Percentiles rank a stretch among this genome's conserved stretches.
Evolutionary conservation across 2,113 vertebrate species (phyloP).

Genomic region (Perca flavescens): DNA sequence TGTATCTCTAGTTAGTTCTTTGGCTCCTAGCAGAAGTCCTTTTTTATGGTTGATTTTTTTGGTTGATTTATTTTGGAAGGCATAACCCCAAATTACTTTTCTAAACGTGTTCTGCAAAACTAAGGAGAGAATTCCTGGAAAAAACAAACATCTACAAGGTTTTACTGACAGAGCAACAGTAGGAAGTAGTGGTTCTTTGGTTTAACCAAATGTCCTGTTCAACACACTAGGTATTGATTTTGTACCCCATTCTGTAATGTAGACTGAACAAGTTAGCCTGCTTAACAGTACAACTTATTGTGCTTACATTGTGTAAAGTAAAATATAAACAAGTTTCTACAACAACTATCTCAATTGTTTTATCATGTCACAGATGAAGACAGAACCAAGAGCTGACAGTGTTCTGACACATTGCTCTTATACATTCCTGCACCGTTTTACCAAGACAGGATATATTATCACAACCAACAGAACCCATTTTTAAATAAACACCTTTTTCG

Average conservation of each 20-base stretch:
- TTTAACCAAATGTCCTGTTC: constrained; percentile 11
- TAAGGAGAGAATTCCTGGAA: background rate
- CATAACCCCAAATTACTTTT: background rate
- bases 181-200: constrained; percentile 50
- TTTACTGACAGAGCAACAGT: constrained; percentile 21
- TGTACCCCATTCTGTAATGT: background rate
- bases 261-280: background rate
- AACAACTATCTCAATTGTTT: constrained; percentile 10
- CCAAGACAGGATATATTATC: background rate
- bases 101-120: constrained; percentile 9
- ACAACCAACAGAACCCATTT: background rate
- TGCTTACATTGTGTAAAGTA: constrained; percentile 9
- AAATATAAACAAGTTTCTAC: constrained; percentile 5
- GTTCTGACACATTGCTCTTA: constrained; percentile 10
- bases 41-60: background rate
- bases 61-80: constrained; percentile 45
- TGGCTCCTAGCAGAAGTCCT: constrained; percentile 33
- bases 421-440: constrained; percentile 12
- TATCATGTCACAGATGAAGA: constrained; percentile 21
- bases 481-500: background rate
- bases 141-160: constrained; percentile 18
- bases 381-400: constrained; percentile 3
- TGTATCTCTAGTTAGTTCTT: constrained; percentile 21
- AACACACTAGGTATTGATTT: background rate
- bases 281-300: constrained; percentile 1